A percentile compares a stretch with the other conserved stretches of the same genome.
Evolutionary conservation across 1,140 invertebrate species (phyloP).

Genomic region (Dendrolimus kikuchii): DNA sequence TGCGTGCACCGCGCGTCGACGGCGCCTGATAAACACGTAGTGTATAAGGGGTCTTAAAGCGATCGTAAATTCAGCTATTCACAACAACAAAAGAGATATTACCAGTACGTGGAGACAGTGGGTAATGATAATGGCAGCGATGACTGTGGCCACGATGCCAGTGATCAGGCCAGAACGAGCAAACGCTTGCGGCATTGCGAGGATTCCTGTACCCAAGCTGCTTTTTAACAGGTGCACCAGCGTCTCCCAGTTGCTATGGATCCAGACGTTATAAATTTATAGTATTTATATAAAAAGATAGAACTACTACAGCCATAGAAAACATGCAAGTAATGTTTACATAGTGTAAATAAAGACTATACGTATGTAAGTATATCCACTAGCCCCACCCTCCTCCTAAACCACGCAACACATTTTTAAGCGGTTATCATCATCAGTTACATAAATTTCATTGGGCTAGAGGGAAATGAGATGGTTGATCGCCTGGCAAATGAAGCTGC

Average conservation of each 20-base stretch:
- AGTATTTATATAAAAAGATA: too few relatives aligned
- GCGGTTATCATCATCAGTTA: too few relatives aligned
- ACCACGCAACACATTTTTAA: too few relatives aligned
- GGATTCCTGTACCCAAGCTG: constrained; percentile 84
- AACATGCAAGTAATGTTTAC: too few relatives aligned
- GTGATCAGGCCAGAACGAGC: constrained; percentile 79
- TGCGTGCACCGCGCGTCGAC: not conserved
- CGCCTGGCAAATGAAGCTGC: too few relatives aligned
- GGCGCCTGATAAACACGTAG: not conserved
- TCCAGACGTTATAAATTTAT: not conserved
- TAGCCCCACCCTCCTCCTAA: too few relatives aligned
- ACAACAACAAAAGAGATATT: not conserved
- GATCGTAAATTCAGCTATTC: not conserved
- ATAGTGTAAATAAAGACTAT: too few relatives aligned
- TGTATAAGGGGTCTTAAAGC: not conserved
- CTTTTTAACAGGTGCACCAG: constrained; percentile 81
- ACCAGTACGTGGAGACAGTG: constrained; percentile 81
- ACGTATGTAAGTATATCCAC: too few relatives aligned
- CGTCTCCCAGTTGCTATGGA: constrained; percentile 75
- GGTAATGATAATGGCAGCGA: constrained; percentile 76
- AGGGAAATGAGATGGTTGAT: too few relatives aligned
- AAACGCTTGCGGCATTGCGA: constrained; percentile 87
- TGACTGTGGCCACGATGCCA: constrained; percentile 73
- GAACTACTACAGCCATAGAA: too few relatives aligned
- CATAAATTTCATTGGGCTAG: too few relatives aligned